Conservation (phyloP, 1,140 invertebrate species). For the Magallana ariakensis region DNA sequence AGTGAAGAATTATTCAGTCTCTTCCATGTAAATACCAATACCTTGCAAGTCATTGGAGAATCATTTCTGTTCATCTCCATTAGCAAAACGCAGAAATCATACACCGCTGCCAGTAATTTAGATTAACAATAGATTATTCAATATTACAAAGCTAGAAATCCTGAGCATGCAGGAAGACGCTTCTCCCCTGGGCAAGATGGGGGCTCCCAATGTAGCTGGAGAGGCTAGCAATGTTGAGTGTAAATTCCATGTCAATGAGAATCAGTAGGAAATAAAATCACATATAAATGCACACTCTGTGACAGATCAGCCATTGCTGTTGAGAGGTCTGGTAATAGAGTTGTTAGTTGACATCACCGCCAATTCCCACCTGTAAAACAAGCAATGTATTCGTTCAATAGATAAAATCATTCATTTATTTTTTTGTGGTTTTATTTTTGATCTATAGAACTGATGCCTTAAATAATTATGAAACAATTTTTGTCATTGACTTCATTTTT, state of each 20-base stretch:
- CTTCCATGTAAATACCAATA: no score
- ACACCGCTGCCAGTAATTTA: not conserved
- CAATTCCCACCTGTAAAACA: constrained; percentile 79
- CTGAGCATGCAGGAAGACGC: not conserved
- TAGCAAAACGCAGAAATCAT: not conserved
- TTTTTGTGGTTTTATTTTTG: no score
- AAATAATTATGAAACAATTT: no score
- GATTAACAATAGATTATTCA: not conserved
- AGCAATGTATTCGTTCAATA: not conserved
- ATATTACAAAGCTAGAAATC: not conserved
- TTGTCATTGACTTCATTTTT: no score
- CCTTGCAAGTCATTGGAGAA: no score
- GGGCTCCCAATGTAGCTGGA: not conserved
- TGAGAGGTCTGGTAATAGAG: constrained; percentile 68
- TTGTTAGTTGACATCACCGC: constrained; percentile 80
- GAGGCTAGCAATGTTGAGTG: not conserved
- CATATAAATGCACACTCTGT: not conserved
- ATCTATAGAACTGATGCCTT: no score
- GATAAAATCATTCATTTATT: no score
- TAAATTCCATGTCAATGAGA: not conserved
- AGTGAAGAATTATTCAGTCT: no score
- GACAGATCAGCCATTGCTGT: constrained; percentile 63
- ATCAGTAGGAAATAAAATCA: not conserved
- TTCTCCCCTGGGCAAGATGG: not conserved
- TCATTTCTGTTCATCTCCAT: no score